These are phyloP conservation scores for Tenebrosternarchus preto DNA, from an alignment of 2,113 vertebrate species.

Conservation along the genomic window DNA sequence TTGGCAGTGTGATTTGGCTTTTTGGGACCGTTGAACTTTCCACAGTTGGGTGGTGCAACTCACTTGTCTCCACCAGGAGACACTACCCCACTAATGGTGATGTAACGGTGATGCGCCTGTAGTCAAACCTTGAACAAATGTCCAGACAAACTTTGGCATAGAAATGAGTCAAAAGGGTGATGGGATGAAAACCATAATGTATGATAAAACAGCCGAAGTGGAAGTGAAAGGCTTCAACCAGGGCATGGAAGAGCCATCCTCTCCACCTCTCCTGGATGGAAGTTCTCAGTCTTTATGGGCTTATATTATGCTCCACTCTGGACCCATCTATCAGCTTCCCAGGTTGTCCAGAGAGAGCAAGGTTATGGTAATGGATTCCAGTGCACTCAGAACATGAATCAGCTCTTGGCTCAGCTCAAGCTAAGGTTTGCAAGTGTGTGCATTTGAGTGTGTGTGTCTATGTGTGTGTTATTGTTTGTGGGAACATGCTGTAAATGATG, in stretches of 20 bases:
- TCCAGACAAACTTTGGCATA: background rate
- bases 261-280: background rate
- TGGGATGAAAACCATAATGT: background rate
- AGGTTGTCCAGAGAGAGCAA: conserved; percentile 28
- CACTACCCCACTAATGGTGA: conserved; percentile 45
- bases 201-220: background rate
- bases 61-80: conserved; percentile 49
- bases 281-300: conserved; percentile 1
- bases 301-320: conserved; percentile 31
- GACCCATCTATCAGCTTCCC: conserved; percentile 26
- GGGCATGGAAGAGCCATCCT: background rate
- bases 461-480: conserved; percentile 17
- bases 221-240: background rate
- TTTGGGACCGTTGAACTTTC: conserved; percentile 34
- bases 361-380: conserved; percentile 54
- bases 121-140: background rate
- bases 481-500: conserved; percentile 13
- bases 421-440: conserved; percentile 20
- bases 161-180: background rate
- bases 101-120: too few relatives aligned
- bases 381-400: conserved; percentile 53
- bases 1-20: background rate
- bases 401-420: conserved; percentile 37
- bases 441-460: conserved; percentile 44
- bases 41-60: conserved; percentile 63